Conservation (phyloP, 2,113 vertebrate genomes). For the human region GRCh38 chr9:126597501-126598000, state of each 20-base stretch:
- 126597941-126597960: background rate
- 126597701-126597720: background rate
- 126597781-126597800: background rate
- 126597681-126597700: too few species aligned
- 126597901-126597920: background rate
- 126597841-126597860: background rate
- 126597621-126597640: background rate
- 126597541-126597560: constrained; percentile 20
- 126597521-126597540: background rate
- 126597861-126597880: background rate
- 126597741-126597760: background rate
- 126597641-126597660: background rate
- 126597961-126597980: background rate
- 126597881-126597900: background rate
- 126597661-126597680: background rate
- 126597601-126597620: background rate
- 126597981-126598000: background rate
- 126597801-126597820: background rate
- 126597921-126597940: background rate
- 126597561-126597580: background rate
- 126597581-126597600: background rate
- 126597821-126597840: background rate
- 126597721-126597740: background rate
- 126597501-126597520: background rate
- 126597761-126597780: background rate